Evolutionary conservation across 2,797 vertebrate species (phyloP), one percentile per base, ranked within the genome.

Genomic region (Acrossocheilus wenchowensis): DNA sequence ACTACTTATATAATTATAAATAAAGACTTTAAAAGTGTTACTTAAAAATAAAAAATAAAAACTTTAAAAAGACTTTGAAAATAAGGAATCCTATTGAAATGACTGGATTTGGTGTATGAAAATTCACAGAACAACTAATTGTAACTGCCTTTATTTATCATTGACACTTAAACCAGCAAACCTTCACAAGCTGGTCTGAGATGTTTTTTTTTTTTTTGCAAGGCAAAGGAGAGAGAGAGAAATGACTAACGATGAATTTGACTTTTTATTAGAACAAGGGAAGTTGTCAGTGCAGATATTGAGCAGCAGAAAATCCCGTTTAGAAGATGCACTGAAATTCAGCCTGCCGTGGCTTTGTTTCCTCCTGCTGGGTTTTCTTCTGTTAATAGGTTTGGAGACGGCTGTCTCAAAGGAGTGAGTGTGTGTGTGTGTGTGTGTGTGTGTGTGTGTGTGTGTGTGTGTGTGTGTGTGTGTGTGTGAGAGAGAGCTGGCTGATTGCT

Each of bases 291-390:
- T 43, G 82, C 73, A 73, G 74, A 86, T 87, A 87, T 83, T 41
- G 68, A 87, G 79, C 50, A 57, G 74, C 26, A 57, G 81, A 81
- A 87, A 89, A 87, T 90, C 78, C 39, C 17, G 10, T 89, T 86
- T 86, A 14, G 26, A 73, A 30, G 73, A 81, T 36, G 26, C 36
- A 36, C 41, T 73, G 48, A 88, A 80, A 87, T 86, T 81, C 64
- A 81, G 57, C 23, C 15, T 41, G 85, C 21, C 50, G 19, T 69
- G 9, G 15, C 72, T 17, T 73, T 78, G 81, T 88, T 88, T 89
- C 88, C 36, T 79, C 77, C 71, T 71, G 81, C 71, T 82, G 83
- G 82, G 81, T 87, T 89, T 89, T 90, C 48, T 81, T 79, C 39
- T 60, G 83, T 69, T 83, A 78, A 73, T 88, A 72, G 81, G 52